phyloP scores from a whole-genome alignment of 1,140 invertebrate genomes.

The Tetraneura akinire region DNA sequence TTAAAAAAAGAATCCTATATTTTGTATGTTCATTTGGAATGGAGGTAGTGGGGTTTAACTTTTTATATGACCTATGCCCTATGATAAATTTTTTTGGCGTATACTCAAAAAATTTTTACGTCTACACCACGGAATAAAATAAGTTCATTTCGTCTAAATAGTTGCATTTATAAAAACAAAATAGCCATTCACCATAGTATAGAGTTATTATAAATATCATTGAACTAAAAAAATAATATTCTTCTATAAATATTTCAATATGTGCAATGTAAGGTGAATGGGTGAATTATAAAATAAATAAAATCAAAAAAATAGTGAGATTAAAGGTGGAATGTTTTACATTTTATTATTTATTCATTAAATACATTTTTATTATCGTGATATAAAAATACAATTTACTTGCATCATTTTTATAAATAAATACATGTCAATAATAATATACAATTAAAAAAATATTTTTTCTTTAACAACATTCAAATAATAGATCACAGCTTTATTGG shows the following conservation, averaged over 20 bases:
- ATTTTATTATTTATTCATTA: background rate
- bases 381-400: background rate
- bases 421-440: slow-evolving; percentile 33
- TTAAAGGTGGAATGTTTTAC: slow-evolving; percentile 20
- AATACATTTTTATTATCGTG: slow-evolving; percentile 33
- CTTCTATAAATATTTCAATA: background rate
- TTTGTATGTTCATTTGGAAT: no score
- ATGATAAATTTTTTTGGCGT: no score
- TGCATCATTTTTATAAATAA: slow-evolving; percentile 8
- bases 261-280: background rate
- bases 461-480: slow-evolving; percentile 23
- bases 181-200: no score
- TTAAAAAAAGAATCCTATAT: no score
- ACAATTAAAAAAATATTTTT: slow-evolving; percentile 26
- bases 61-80: no score
- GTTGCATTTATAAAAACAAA: no score
- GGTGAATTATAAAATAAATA: background rate
- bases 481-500: slow-evolving; percentile 34
- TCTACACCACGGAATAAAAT: no score
- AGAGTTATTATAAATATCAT: no score
- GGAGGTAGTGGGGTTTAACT: no score
- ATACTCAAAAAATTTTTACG: no score
- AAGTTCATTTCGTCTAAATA: no score
- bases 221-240: no score
- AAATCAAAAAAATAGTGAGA: background rate